Percentiles rank a stretch among this genome's conserved stretches.
Evolutionary conservation across 2,113 vertebrate species (phyloP).

Genomic region (Phalacrocorax carbo): DNA sequence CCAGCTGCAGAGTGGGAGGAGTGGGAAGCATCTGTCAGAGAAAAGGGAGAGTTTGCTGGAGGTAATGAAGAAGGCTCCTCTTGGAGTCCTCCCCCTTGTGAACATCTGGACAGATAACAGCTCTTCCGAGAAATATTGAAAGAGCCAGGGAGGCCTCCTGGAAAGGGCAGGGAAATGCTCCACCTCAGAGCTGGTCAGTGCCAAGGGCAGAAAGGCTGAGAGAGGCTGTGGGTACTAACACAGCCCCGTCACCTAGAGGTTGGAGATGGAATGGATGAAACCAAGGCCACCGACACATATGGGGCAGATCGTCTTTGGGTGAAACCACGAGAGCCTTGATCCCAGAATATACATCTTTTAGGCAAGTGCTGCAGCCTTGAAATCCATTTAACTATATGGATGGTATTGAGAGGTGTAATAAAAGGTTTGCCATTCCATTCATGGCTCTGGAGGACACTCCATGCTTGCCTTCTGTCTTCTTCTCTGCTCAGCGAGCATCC

Average conservation of each 20-base stretch:
- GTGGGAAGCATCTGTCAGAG: conserved; percentile 6
- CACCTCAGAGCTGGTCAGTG: neutral
- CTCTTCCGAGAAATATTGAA: neutral
- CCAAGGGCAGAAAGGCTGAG: neutral
- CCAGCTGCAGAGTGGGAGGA: conserved; percentile 51
- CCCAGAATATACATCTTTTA: neutral
- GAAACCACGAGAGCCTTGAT: neutral
- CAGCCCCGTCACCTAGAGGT: neutral
- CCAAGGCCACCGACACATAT: neutral
- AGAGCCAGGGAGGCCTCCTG: neutral
- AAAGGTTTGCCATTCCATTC: neutral
- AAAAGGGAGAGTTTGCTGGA: conserved; percentile 25
- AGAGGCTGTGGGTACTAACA: accelerated
- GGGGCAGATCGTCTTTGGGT: neutral
- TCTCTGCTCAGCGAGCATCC: accelerated
- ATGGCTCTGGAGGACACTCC: neutral
- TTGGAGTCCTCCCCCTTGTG: conserved; percentile 32
- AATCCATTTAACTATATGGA: neutral
- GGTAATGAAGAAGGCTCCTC: conserved; percentile 23
- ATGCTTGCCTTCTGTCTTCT: neutral
- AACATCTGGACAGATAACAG: conserved; percentile 57
- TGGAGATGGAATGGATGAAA: neutral
- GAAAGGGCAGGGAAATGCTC: neutral
- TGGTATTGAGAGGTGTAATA: neutral
- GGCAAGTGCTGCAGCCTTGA: neutral